These are phyloP conservation scores for Dolomedes plantarius DNA, from an alignment of 2,888 invertebrate genomes.

Conservation along the genomic window DNA sequence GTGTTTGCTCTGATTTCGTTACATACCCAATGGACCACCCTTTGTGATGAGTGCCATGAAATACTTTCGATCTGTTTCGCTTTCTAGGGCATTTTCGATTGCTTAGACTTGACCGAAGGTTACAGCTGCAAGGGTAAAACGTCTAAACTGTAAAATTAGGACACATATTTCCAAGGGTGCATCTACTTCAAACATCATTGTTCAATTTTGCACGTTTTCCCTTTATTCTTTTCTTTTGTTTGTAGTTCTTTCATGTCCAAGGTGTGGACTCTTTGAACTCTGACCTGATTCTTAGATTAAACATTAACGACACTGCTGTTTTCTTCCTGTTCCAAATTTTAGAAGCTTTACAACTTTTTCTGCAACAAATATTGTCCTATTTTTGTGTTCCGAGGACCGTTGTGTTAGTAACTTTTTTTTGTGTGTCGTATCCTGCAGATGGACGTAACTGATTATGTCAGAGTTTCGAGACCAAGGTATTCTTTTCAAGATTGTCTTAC, in stretches of 20 bases:
- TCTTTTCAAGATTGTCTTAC: too few relatives aligned
- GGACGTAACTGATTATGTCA: not conserved
- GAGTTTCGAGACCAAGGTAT: not conserved
- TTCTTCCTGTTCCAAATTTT: slow-evolving; percentile 16
- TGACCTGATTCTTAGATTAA: not conserved
- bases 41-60: too few relatives aligned
- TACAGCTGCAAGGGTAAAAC: not conserved
- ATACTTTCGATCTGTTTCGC: not conserved
- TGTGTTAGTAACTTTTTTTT: not conserved
- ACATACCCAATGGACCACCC: too few relatives aligned
- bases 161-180: not conserved
- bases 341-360: not conserved
- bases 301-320: not conserved
- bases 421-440: not conserved
- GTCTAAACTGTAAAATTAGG: not conserved
- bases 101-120: not conserved
- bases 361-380: not conserved
- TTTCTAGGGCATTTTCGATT: not conserved
- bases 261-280: not conserved
- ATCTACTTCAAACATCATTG: not conserved
- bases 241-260: not conserved
- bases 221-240: not conserved
- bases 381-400: not conserved
- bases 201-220: not conserved
- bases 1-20: too few relatives aligned